phyloP scores from a whole-genome alignment of 2,797 vertebrate species.

The Anabacerthia variegaticeps region DNA sequence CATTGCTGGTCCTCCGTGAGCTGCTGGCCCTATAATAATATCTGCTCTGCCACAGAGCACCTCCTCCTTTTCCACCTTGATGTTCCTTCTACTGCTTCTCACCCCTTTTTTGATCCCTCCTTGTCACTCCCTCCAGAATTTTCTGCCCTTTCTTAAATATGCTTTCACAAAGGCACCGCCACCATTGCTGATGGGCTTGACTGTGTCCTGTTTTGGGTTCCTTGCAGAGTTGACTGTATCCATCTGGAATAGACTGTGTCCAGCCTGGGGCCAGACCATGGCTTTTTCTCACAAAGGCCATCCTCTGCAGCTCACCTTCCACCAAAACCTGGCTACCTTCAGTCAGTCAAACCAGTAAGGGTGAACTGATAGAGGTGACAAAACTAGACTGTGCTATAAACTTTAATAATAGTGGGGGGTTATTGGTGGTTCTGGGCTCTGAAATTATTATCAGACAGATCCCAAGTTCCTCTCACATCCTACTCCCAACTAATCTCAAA shows the following conservation, averaged over 20 bases:
- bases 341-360: background rate
- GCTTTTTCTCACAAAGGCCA: background rate
- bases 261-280: background rate
- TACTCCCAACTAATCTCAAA: background rate
- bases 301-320: background rate
- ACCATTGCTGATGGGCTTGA: background rate
- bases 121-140: background rate
- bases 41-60: background rate
- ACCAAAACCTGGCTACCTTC: background rate
- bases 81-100: background rate
- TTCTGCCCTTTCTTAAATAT: background rate
- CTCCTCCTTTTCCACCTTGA: background rate
- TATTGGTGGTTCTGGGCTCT: background rate
- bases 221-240: background rate
- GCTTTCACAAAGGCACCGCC: background rate
- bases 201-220: background rate
- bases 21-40: background rate
- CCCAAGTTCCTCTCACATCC: background rate
- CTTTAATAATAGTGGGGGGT: background rate
- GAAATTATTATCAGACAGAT: background rate
- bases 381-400: background rate
- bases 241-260: background rate
- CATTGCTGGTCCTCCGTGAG: fast-evolving
- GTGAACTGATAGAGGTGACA: background rate
- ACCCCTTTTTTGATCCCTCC: background rate